A percentile compares a stretch with the other conserved stretches of the same genome.
These are phyloP conservation scores for Ochropleura leucogaster DNA, from an alignment of 2,888 invertebrate species.

Conservation along the genomic window DNA sequence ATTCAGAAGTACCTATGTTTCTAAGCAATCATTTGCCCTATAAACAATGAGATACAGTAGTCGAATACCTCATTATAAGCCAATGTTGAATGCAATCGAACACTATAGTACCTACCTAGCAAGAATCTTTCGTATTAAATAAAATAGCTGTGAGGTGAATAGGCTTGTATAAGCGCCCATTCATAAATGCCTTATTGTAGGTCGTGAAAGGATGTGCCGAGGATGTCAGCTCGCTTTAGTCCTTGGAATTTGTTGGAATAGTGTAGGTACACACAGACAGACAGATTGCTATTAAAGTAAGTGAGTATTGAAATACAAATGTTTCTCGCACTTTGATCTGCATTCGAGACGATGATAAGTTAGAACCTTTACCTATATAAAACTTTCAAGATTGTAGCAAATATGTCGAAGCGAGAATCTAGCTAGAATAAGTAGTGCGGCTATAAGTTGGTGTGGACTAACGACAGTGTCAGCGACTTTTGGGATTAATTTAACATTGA, in stretches of 20 bases:
- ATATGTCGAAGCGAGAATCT: conserved; percentile 1
- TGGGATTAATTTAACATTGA: conserved; percentile 67
- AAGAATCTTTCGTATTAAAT: conserved; percentile 21
- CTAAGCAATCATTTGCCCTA: neutral
- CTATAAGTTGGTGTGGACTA: neutral
- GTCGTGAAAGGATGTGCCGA: conserved; percentile 84
- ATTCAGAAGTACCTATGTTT: neutral
- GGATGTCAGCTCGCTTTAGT: conserved; percentile 77
- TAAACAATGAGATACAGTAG: conserved; percentile 40
- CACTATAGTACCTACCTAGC: conserved; percentile 5
- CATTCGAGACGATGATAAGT: neutral
- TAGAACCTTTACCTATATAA: neutral
- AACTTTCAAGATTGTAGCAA: neutral
- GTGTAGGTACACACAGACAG: conserved; percentile 43
- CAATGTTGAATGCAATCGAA: conserved; percentile 34
- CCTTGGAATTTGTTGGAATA: conserved; percentile 76
- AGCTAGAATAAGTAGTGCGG: neutral
- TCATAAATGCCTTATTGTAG: conserved; percentile 65
- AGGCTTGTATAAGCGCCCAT: conserved; percentile 53
- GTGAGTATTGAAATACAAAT: conserved; percentile 44
- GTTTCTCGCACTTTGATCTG: conserved; percentile 5
- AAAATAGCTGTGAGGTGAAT: conserved; percentile 42
- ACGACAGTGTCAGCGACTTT: conserved; percentile 48
- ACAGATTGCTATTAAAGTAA: conserved; percentile 19
- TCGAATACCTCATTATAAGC: conserved; percentile 11